Base-by-base conservation (phyloP, 2,797 vertebrate genomes). In the Ibycter americanus region DNA sequence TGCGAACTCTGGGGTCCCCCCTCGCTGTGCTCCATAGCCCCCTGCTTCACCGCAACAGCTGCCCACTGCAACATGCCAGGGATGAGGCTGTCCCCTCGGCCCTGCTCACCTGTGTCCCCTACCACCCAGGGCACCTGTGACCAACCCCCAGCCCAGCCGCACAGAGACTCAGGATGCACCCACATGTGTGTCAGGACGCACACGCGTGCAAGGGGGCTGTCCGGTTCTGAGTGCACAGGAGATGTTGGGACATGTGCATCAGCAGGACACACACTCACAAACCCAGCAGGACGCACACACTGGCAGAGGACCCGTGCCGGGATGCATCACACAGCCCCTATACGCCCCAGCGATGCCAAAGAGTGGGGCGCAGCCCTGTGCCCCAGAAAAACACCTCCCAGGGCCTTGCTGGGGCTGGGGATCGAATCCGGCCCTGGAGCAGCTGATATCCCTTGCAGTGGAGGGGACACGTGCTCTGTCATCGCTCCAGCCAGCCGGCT, bases 201-300 rank as follows among this genome's bases (percentile, higher is more conserved):
- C 19, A 25, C 1, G 0, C 0, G 1, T 12, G 36, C 47, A 78
- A 12, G 19, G 34, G 10, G 7, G 15, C 2, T 16, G 51, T 12
- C 2, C 6, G 63, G 26, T 25, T 15, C 15, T 15, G 34, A 0
- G 0, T 3, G 44, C 26, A 38, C 52, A 7, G 81, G 27, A 8
- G 18, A 2, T 10, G 11, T 4, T 0, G 4, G 72, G 55, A 40
- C n/a, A 87, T 16, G 12, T 4, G 1, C 32, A 5, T 15, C 1
- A 1, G 11, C 70, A 9, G 68, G 49, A 66, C 66, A 21, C n/a
- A 17, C 20, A 22, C 42, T 17, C n/a, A 13, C 44, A 49, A 15
- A 31, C 20, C 74, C 42, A 3, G 1, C 3, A 5, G 27, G 46
- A n/a, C 2, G 16, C 49, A 21, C 23, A 8, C 0, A 0, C 46